Evolutionary conservation across 2,113 vertebrate genomes (phyloP).

Genomic region (Dolichotis patagonum): DNA sequence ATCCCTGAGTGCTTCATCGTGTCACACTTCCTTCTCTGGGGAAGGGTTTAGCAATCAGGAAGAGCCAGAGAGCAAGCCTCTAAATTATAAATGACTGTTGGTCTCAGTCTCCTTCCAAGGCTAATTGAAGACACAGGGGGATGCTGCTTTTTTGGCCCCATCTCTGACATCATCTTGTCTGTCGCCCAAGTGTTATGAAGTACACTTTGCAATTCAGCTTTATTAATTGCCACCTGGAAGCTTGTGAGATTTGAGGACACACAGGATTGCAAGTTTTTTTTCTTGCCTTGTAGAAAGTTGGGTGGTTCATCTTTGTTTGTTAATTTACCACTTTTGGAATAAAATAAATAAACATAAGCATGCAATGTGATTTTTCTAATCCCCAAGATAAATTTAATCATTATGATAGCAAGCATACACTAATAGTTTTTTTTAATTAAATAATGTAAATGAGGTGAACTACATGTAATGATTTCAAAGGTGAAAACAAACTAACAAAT

Average conservation of each 20-base stretch:
- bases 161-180: background rate
- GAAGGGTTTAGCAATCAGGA: background rate
- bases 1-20: background rate
- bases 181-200: background rate
- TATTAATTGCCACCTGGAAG: too few relatives aligned
- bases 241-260: background rate
- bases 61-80: constrained; percentile 5
- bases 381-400: background rate
- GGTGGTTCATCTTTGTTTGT: background rate
- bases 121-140: constrained; percentile 41
- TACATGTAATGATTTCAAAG: background rate
- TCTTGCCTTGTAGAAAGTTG: background rate
- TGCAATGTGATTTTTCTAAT: background rate
- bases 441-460: background rate
- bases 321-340: background rate
- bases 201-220: background rate
- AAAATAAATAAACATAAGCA: background rate
- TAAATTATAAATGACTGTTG: constrained; percentile 22
- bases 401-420: background rate
- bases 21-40: rapidly evolving
- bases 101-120: constrained; percentile 21
- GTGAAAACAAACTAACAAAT: background rate
- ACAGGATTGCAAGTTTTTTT: background rate
- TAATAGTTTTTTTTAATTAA: background rate
- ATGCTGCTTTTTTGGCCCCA: background rate